Evolutionary conservation across 2,888 invertebrate genomes (phyloP).

Genomic region (Myopa testacea): DNA sequence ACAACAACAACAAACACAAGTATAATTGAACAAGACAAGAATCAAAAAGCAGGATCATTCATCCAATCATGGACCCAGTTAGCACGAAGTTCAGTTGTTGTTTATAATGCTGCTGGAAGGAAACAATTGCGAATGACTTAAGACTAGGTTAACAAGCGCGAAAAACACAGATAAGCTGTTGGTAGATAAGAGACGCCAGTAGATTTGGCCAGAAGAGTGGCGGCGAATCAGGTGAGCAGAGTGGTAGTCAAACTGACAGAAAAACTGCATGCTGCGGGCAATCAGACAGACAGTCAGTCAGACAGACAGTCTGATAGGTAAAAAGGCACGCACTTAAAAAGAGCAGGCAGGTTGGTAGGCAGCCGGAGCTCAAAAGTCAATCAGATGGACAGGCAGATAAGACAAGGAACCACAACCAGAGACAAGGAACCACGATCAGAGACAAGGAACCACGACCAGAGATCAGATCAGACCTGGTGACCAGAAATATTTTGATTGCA

Average conservation of each 20-base stretch:
- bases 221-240: no score
- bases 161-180: constrained; percentile 21
- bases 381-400: background rate
- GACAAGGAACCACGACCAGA: background rate
- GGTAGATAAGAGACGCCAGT: background rate
- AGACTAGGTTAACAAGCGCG: constrained; percentile 31
- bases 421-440: no score
- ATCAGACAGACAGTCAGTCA: background rate
- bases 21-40: background rate
- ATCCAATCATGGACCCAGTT: background rate
- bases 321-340: background rate
- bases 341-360: background rate
- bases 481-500: constrained; percentile 16
- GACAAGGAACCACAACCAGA: no score
- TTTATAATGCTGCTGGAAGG: constrained; percentile 7
- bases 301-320: background rate
- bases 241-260: no score
- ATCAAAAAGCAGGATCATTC: background rate
- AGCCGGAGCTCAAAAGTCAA: background rate
- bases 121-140: constrained; percentile 39
- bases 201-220: background rate
- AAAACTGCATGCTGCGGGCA: no score
- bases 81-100: constrained; percentile 12
- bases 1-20: background rate
- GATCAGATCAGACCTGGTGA: no score